A percentile compares a stretch with the other conserved stretches of the same genome.
These are phyloP conservation scores for Tipula unca DNA, from an alignment of 2,888 invertebrate genomes.

Conservation along the genomic window DNA sequence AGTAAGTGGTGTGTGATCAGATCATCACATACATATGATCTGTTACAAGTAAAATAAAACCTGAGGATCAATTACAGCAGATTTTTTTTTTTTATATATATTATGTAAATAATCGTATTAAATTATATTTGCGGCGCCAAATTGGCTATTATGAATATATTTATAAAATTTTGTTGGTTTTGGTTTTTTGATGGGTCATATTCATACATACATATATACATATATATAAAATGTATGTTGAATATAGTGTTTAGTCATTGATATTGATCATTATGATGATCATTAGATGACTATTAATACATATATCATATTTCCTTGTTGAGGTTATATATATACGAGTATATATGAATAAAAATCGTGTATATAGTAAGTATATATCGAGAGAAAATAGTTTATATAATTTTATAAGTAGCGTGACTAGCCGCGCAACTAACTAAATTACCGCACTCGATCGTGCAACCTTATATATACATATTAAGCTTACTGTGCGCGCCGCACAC, in stretches of 20 bases:
- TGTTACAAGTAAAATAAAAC: conserved; percentile 8
- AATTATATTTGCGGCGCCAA: conserved; percentile 14
- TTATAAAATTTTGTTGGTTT: background rate
- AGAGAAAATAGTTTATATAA: too few relatives aligned
- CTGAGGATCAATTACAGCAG: background rate
- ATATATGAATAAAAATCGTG: background rate
- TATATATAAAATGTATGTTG: background rate
- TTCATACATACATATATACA: too few relatives aligned
- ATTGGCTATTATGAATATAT: background rate
- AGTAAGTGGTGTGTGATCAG: background rate
- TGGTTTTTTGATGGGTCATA: background rate
- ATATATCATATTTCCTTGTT: background rate
- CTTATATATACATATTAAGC: too few relatives aligned
- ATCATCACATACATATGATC: background rate
- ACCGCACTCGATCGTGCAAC: too few relatives aligned
- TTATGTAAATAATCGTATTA: background rate
- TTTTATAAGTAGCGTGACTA: background rate
- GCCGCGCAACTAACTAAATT: background rate
- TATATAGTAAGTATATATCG: background rate
- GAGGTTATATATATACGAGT: background rate
- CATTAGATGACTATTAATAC: background rate
- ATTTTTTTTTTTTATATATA: background rate
- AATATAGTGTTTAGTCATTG: background rate
- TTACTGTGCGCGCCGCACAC: background rate
- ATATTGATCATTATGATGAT: background rate